A percentile compares a stretch with the other conserved stretches of the same genome.
Evolutionary conservation across 2,113 vertebrate species (phyloP).

Genomic region (Hippolais icterina): DNA sequence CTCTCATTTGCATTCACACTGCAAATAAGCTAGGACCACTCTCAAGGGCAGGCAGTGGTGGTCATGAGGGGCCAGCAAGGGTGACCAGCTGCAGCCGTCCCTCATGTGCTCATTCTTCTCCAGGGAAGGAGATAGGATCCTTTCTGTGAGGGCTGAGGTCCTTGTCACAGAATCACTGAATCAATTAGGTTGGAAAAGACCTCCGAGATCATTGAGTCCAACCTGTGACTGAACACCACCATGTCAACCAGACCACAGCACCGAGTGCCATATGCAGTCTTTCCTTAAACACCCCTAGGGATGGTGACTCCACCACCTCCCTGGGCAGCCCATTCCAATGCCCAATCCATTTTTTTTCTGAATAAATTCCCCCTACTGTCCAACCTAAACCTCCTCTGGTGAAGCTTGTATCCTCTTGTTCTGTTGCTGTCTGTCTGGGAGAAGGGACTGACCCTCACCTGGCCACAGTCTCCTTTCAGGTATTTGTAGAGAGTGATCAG

Average conservation of each 20-base stretch:
- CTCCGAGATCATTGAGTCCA: neutral
- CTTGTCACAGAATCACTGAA: neutral
- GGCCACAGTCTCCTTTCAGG: neutral
- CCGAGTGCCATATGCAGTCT: neutral
- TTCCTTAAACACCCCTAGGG: neutral
- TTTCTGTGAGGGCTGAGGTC: fast-evolving
- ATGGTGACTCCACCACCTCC: fast-evolving
- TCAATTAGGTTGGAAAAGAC: neutral
- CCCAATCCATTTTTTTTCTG: neutral
- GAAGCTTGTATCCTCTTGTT: neutral
- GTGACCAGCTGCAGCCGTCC: fast-evolving
- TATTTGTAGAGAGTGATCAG: neutral
- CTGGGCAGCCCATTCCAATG: neutral
- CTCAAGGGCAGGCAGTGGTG: neutral
- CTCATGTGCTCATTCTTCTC: neutral
- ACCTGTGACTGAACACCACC: fast-evolving
- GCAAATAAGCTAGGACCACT: neutral
- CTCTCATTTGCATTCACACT: neutral
- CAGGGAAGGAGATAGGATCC: neutral
- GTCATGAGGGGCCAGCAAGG: neutral
- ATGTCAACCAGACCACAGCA: neutral
- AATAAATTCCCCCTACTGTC: neutral
- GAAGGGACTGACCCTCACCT: neutral
- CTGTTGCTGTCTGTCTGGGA: neutral
- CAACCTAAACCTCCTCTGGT: neutral